Evolutionary conservation across 2,888 invertebrate species (phyloP).

Genomic region (Sinohyriopsis cumingii): DNA sequence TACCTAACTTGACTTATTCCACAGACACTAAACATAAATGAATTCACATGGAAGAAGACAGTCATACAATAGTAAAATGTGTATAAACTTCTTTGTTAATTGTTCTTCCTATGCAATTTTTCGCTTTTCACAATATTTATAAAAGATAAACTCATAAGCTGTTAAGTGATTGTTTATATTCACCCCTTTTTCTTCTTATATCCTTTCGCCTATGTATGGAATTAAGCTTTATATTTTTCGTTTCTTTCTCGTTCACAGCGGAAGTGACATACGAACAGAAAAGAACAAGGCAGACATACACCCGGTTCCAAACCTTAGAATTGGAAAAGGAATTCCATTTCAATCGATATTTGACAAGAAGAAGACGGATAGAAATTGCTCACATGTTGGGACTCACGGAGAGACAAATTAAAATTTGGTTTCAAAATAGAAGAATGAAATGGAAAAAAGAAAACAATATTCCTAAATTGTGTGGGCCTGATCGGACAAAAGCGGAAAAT

Average conservation of each 20-base stretch:
- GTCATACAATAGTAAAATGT: no score
- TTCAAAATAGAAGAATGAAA: constrained; percentile 98
- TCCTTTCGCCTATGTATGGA: neutral
- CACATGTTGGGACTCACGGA: constrained; percentile 97
- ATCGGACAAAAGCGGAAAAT: constrained; percentile 49
- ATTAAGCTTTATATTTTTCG: neutral
- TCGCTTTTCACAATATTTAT: no score
- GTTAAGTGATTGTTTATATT: no score
- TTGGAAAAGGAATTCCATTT: constrained; percentile 99
- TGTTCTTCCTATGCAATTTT: no score
- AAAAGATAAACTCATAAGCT: no score
- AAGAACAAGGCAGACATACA: constrained; percentile 97
- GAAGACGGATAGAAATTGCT: constrained; percentile 97
- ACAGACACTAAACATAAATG: no score
- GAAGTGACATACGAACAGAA: constrained; percentile 80
- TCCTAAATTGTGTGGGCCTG: constrained; percentile 61
- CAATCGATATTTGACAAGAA: constrained; percentile 97
- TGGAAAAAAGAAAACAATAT: constrained; percentile 75
- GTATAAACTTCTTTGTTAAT: no score
- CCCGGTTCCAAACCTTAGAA: constrained; percentile 97
- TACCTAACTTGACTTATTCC: no score
- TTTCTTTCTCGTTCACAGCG: constrained; percentile 35
- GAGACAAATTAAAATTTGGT: constrained; percentile 82
- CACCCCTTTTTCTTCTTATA: neutral
- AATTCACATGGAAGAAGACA: no score